Percentiles rank a stretch among this genome's conserved stretches.
These are phyloP conservation scores for Leptinotarsa haldemani DNA, from an alignment of 2,888 invertebrate genomes.

Conservation along the genomic window DNA sequence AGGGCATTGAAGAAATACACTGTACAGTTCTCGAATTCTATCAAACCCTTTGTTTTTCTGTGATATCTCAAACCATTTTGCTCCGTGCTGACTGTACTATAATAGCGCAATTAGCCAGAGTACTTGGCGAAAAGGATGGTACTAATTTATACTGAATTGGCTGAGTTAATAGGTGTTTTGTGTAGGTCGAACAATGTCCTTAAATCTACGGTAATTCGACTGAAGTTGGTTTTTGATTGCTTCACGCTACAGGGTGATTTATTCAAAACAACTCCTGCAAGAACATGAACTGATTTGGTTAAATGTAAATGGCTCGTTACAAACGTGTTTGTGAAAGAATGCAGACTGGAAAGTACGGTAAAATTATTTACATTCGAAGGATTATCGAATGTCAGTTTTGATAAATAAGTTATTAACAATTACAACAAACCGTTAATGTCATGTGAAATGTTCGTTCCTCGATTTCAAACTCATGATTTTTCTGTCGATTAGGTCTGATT, in stretches of 20 bases:
- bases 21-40: no score
- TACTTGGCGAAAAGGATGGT: slow-evolving; percentile 30
- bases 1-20: no score
- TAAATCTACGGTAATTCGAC: slow-evolving; percentile 16
- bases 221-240: slow-evolving; percentile 5
- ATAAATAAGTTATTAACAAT: no score
- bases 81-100: neutral
- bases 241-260: slow-evolving; percentile 11
- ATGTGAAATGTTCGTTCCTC: no score
- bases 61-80: neutral
- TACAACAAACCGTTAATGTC: no score
- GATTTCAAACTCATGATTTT: no score
- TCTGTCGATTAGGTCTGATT: no score
- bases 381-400: no score
- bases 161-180: slow-evolving; percentile 32
- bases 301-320: neutral
- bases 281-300: neutral
- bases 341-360: no score
- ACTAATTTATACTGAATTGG: slow-evolving; percentile 35
- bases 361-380: no score
- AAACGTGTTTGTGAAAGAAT: neutral
- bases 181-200: slow-evolving; percentile 29
- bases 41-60: no score
- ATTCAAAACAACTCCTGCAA: neutral
- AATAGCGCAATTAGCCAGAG: slow-evolving; percentile 28